Base-by-base conservation (phyloP, 2,888 invertebrate species). In the Byasa hedistus region DNA sequence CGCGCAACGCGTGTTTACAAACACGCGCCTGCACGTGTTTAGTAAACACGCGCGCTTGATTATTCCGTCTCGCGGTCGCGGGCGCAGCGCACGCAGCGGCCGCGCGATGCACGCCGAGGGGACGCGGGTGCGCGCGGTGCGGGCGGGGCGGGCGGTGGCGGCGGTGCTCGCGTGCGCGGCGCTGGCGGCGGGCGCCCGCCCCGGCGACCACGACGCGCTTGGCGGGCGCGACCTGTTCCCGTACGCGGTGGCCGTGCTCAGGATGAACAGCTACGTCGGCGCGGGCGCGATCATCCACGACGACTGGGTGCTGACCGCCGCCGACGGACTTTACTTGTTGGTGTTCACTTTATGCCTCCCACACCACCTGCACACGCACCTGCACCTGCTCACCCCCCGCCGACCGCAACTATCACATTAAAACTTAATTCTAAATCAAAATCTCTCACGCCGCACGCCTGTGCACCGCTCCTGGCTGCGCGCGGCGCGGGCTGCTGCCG, bases 281-380 rank as follows among this genome's bases (percentile, higher is more conserved):
- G 80, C 87, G 3, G 90, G 89, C 2, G 86, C 87, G 0, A 70
- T 91, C 62, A 80, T 91, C 21, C 76, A 81, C 69, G 81, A 84
- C 0, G 77, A 72, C 10, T 90, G 89, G 89, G 83, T 91, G 0
- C 44, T 90, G n/a, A 89, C 89, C 0, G 83, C 80, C 0, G 90
- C 85, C 2, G 86, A 86, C 70, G 73, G 82, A 0, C 74, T 89
- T 15, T 86, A 71, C 69, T 55, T 78, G 89, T 89, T 72, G 84
- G 89, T 84, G 69, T 23, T 44, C 10, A 10, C 27, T 0, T 24
- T 21, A 24, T 12, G 3, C 23, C 15, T 15, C 10, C 4, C 8
- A 12, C 17, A 7, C 57, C 22, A 1, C 12, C 10, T 27, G 2
- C 7, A 2, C 24, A 19, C 19, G 3, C 52, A 32, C 22, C 21